Conservation (phyloP, 2,797 vertebrate species). For the Eptatretus atami region DNA sequence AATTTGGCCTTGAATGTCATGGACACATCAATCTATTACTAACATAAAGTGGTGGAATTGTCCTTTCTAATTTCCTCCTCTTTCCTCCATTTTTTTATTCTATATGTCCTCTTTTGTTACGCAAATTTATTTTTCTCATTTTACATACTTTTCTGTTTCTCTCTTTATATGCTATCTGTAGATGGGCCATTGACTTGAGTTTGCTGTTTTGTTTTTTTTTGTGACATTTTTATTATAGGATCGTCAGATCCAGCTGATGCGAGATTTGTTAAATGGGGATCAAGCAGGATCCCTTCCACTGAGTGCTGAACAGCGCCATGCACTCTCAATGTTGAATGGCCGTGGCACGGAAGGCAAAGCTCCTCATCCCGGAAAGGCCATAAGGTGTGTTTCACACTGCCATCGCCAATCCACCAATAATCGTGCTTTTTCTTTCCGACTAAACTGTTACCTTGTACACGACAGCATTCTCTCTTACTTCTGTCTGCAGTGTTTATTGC, state of each 20-base stretch:
- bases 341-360: slow-evolving; percentile 11
- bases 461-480: too few relatives aligned
- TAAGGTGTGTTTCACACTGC: too few relatives aligned
- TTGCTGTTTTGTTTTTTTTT: neutral
- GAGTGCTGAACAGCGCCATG: slow-evolving; percentile 70
- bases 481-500: too few relatives aligned
- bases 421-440: too few relatives aligned
- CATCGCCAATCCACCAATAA: too few relatives aligned
- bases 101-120: neutral
- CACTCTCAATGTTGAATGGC: slow-evolving; percentile 55
- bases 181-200: neutral
- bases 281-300: slow-evolving; percentile 60
- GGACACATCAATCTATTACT: slow-evolving; percentile 4
- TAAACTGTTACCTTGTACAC: too few relatives aligned
- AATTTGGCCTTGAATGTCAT: slow-evolving; percentile 1
- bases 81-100: slow-evolving; percentile 14
- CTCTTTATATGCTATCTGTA: slow-evolving; percentile 6
- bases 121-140: neutral
- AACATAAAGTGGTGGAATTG: slow-evolving; percentile 17
- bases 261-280: slow-evolving; percentile 63
- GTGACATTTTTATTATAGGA: slow-evolving; percentile 20
- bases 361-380: too few relatives aligned
- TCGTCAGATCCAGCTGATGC: slow-evolving; percentile 65
- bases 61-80: slow-evolving; percentile 17
- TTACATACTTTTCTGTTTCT: too few relatives aligned